These are phyloP conservation scores for Bicyclus anynana DNA, from an alignment of 1,140 invertebrate species.

Conservation along the genomic window DNA sequence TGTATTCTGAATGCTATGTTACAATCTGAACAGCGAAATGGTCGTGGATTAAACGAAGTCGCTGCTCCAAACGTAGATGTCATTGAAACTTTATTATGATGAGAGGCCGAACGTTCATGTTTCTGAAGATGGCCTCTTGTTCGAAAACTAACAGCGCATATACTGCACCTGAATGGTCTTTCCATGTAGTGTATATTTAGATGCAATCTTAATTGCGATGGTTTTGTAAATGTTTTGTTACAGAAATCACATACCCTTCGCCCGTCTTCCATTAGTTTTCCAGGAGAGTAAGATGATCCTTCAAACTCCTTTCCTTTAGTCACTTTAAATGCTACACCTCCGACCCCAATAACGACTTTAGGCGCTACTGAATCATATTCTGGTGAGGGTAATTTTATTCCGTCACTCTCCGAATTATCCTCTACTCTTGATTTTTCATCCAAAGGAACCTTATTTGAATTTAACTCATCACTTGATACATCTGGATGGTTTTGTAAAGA, in stretches of 20 bases:
- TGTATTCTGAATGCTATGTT: slow-evolving; percentile 97
- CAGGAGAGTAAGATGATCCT: slow-evolving; percentile 62
- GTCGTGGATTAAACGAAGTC: slow-evolving; percentile 92
- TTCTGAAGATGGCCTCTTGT: slow-evolving; percentile 95
- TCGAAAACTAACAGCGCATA: slow-evolving; percentile 93
- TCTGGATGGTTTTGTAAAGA: slow-evolving; percentile 43
- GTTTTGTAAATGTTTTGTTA: slow-evolving; percentile 93
- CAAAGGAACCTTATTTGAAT: slow-evolving; percentile 38
- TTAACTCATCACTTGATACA: slow-evolving; percentile 48
- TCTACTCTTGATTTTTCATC: slow-evolving; percentile 52
- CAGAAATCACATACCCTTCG: slow-evolving; percentile 92
- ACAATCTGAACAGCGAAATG: slow-evolving; percentile 96
- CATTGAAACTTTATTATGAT: slow-evolving; percentile 94
- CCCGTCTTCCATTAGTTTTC: slow-evolving; percentile 84
- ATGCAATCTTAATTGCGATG: slow-evolving; percentile 92
- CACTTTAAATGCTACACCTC: slow-evolving; percentile 73
- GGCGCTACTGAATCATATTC: slow-evolving; percentile 68
- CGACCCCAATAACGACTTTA: slow-evolving; percentile 74
- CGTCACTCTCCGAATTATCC: slow-evolving; percentile 46
- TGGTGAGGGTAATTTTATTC: slow-evolving; percentile 41
- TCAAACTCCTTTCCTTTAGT: slow-evolving; percentile 69
- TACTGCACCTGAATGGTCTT: slow-evolving; percentile 92
- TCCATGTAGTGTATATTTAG: slow-evolving; percentile 98
- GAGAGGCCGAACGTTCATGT: slow-evolving; percentile 92
- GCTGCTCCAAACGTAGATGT: slow-evolving; percentile 91